phyloP scores from a whole-genome alignment of 2,888 invertebrate genomes.

The Melanargia galathea region DNA sequence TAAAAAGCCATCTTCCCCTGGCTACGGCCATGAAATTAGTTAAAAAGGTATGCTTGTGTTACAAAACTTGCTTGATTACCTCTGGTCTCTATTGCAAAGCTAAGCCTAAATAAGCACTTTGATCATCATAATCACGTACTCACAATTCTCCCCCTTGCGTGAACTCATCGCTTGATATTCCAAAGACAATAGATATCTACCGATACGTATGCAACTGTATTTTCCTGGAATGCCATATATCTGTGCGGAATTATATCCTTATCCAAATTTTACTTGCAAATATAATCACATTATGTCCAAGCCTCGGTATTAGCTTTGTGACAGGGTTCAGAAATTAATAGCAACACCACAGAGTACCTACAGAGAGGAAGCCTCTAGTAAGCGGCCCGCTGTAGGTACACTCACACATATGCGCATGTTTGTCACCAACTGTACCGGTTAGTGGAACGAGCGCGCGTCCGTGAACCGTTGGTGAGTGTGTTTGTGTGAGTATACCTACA shows the following conservation, averaged over 20 bases:
- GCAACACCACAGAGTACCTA: too few relatives aligned
- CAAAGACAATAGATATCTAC: background rate
- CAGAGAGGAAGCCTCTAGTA: too few relatives aligned
- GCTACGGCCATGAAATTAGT: too few relatives aligned
- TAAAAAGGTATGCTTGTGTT: background rate
- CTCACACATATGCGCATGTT: too few relatives aligned
- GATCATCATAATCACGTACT: background rate
- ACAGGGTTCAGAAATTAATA: slow-evolving; percentile 78
- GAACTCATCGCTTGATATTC: slow-evolving; percentile 5
- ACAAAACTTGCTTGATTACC: background rate
- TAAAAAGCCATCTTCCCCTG: too few relatives aligned
- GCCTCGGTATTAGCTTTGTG: slow-evolving; percentile 65
- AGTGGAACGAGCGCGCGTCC: too few relatives aligned
- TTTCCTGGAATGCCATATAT: slow-evolving; percentile 45
- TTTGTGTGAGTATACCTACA: too few relatives aligned
- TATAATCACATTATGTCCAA: slow-evolving; percentile 78
- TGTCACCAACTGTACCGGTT: too few relatives aligned
- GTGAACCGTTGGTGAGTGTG: too few relatives aligned
- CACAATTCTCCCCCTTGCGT: background rate
- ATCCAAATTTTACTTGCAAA: slow-evolving; percentile 76
- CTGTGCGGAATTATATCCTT: slow-evolving; percentile 49
- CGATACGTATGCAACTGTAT: slow-evolving; percentile 42
- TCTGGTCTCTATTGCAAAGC: background rate
- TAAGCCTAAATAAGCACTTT: background rate
- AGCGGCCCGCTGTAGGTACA: too few relatives aligned